Evolutionary conservation across 2,113 vertebrate genomes (phyloP).

Genomic region (Anhinga anhinga): DNA sequence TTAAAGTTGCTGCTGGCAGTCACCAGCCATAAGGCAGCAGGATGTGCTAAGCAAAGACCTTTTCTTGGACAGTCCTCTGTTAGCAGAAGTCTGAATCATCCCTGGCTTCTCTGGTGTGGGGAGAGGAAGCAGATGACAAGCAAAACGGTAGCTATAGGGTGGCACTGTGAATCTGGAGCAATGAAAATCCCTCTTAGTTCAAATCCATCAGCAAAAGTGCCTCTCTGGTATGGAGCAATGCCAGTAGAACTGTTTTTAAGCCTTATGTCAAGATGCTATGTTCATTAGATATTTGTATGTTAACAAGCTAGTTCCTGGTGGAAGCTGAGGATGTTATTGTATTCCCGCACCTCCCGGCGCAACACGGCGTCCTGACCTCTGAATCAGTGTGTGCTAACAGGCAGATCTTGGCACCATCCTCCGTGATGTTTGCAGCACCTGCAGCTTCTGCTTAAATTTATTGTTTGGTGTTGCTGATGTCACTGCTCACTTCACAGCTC

Average conservation of each 20-base stretch:
- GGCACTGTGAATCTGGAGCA: not conserved
- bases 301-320: not conserved
- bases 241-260: not conserved
- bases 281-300: not conserved
- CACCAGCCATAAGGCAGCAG: not conserved
- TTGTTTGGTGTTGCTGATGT: not conserved
- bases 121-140: not conserved
- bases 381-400: accelerated
- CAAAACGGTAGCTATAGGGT: not conserved
- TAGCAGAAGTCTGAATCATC: not conserved
- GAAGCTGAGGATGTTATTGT: accelerated
- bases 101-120: not conserved
- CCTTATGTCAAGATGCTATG: not conserved
- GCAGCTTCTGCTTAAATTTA: not conserved
- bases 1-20: not conserved
- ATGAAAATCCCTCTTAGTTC: not conserved
- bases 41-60: not conserved
- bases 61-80: not conserved
- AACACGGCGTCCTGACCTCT: not conserved
- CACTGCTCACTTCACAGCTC: not conserved
- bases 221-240: not conserved
- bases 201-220: not conserved
- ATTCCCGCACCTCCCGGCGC: accelerated
- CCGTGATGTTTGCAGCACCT: not conserved
- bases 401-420: not conserved